Base-by-base conservation (phyloP, 2,888 invertebrate genomes). In the Agrochola litura region DNA sequence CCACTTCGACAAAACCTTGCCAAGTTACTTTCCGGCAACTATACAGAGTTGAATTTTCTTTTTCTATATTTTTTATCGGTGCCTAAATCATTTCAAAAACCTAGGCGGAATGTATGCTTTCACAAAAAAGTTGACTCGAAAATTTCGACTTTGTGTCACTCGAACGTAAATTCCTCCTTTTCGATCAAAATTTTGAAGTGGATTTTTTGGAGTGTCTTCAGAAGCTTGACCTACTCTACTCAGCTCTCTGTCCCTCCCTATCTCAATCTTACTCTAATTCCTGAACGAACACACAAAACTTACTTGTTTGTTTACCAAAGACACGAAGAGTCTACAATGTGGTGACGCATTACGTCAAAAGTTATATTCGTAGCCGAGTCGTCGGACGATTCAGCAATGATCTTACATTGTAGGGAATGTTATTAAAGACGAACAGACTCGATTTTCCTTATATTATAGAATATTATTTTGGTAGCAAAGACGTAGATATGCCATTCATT, bases 261-360 rank as follows among this genome's bases (percentile, higher is more conserved):
- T 58, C 4, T 14, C 10, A 56, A 10, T 56, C 43, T 43, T 41
- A 30, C 30, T 30, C 6, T 12, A 49, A 52, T 63, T 54, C 14
- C 5, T 37, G 37, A 37, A 37, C 5, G 6, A 64, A 73, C 54
- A 64, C 30, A 78, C 46, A 68, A 60, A 77, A 30, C 43, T 30
- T 52, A 52, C 49, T 46, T 46, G 14, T 46, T 61, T 52, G 72
- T 78, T 78, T 71, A 71, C 49, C 25, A 65, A 65, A 65, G 56
- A 54, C n/a, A 41, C 19, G 16, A 46, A 16, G 3, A 49, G 43
- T 37, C 43, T 78, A 79, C 78, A 79, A 46, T 79, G 79, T 79
- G 16, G 52, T 61, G 58, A 49, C 46, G 52, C 12, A 61, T 46
- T 65, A 52, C 49, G 65, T 70, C 37, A 52, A 52, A 78, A 70